Evolutionary conservation across 1,140 invertebrate genomes (phyloP), one percentile per base, ranked within the genome.

Genomic region (Paracyclopina nana): DNA sequence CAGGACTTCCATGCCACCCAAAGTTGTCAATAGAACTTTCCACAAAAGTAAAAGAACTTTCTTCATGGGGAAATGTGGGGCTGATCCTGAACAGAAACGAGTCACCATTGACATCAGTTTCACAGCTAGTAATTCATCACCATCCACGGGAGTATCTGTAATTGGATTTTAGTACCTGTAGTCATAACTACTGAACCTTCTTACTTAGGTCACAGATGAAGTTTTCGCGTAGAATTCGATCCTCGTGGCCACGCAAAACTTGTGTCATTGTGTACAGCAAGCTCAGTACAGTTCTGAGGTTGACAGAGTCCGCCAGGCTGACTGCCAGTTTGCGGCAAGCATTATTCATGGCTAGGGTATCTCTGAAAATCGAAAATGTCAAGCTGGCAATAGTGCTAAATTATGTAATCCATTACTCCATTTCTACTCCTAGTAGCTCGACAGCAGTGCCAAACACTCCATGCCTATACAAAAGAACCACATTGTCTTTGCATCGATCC

Each of bases 11-110:
- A 85, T 83, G 11, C 88, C 90, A 20, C 91, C 91, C 16, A 96
- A 67, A 9, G 83, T 81, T 1, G 91, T 72, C 45, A 97, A 66
- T 40, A 94, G 75, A 2, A 88, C 73, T 70, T 97, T 97, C 92
- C 92, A 97, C 11, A 97, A 62, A 1, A 97, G 65, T n/a, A 97
- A 65, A 24, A 97, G 67, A 46, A 96, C 82, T 70, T 97, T 97
- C 63, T 92, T 95, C 75, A 96, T 94, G 12, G 91, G 91, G 69
- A 92, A 95, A 69, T 94, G 86, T 40, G 88, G 84, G 9, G 85
- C 82, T 31, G 79, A 77, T 0, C 88, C 88, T 60, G 83, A 87
- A 66, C 90, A 96, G 62, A 95, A 90, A 56, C 78, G 74, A 16
- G 85, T 91, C 6, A 95, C 82, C 88, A 96, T 90, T 55, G 79